phyloP scores from a whole-genome alignment of 2,888 invertebrate species.

The Sphaerophoria taeniata region DNA sequence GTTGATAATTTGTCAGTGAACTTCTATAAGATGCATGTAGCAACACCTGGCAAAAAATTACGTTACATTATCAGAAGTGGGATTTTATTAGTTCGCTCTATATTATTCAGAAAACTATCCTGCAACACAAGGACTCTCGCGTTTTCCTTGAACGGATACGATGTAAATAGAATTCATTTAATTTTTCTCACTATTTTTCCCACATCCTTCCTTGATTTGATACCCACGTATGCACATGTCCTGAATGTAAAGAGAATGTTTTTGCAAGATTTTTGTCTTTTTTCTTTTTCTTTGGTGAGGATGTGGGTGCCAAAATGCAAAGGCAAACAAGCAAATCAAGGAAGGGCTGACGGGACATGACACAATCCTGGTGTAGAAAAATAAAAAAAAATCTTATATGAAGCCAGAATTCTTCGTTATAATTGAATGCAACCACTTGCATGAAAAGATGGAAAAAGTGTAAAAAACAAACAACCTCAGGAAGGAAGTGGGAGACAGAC shows the following conservation, averaged over 20 bases:
- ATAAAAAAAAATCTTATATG: conserved; percentile 29
- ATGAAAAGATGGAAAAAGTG: conserved; percentile 22
- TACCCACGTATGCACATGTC: conserved; percentile 14
- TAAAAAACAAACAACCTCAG: too few relatives aligned
- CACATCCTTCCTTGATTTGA: too few relatives aligned
- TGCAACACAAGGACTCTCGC: conserved; percentile 12
- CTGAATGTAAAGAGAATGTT: conserved; percentile 18
- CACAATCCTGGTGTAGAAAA: not conserved
- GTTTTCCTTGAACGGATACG: conserved; percentile 20
- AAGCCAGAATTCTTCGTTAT: conserved; percentile 54
- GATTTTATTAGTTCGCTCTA: conserved; percentile 22
- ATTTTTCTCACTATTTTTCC: conserved; percentile 26
- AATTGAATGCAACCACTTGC: conserved; percentile 68
- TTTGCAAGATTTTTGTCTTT: too few relatives aligned
- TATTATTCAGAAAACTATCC: conserved; percentile 6
- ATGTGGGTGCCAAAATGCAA: conserved; percentile 56
- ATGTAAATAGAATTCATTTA: conserved; percentile 59
- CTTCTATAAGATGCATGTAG: too few relatives aligned
- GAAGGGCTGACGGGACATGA: conserved; percentile 23
- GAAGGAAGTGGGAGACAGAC: too few relatives aligned
- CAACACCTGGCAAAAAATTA: conserved; percentile 2
- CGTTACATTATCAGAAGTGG: conserved; percentile 1
- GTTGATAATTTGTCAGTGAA: too few relatives aligned
- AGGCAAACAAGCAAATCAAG: conserved; percentile 53
- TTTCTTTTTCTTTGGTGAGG: not conserved